Base-by-base conservation (phyloP, 2,797 vertebrate species). In the Myripristis jacobus region DNA sequence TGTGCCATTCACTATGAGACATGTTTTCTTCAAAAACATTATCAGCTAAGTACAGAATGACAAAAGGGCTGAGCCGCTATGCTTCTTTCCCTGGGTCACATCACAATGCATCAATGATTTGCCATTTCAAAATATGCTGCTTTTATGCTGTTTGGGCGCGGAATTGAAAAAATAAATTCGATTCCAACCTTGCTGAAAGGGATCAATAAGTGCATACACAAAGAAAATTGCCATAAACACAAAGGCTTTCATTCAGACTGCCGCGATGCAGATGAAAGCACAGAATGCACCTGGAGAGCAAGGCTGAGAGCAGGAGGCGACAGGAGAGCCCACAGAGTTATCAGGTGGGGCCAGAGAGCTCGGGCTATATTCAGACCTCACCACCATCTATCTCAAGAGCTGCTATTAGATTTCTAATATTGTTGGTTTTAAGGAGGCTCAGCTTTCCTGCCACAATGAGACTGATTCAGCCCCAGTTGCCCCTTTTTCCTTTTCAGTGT, bases 401-500 rank as follows among this genome's bases (percentile, higher is more conserved):
- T 58, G 72, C 85, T 84, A 87, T 87, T 90, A 87, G 73, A 90
- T 91, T 90, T 89, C 87, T 83, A 90, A 92, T 87, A 89, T 87
- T 90, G 80, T 84, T 88, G 62, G 59, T 82, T 86, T 90, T 86
- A 77, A 72, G 66, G 68, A 82, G 75, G 80, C 80, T 91, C 52
- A 6, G 80, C 73, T 90, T 90, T 82, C 81, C 66, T 71, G 58
- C 84, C 82, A 88, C 88, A 88, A 78, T 81, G 85, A 91, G 75
- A 86, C 62, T 44, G 73, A 89, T 83, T 70, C 72, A 70, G 76
- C 75, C 81, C 64, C 44, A 18, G 65, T 86, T 71, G 75, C 82
- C 78, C 79, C 78, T 62, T 80, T 87, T 77, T 57, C 44, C 73
- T 66, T 87, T 90, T 88, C 84, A 83, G 68, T 82, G 82, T 82